These are phyloP conservation scores for Embidobia sp. DNA, from an alignment of 2,888 invertebrate genomes.

Conservation along the genomic window DNA sequence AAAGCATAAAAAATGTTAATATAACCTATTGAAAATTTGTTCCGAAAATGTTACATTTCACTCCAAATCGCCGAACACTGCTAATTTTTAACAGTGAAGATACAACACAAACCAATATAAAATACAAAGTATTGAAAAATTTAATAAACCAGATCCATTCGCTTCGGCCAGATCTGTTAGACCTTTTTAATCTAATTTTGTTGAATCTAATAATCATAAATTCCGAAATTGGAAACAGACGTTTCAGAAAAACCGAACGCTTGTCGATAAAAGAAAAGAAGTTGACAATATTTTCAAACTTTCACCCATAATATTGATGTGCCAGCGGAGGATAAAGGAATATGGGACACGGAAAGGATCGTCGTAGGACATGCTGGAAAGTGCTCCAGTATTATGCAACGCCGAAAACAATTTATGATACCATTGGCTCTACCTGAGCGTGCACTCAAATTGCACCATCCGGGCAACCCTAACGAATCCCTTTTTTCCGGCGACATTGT, in stretches of 20 bases:
- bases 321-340: slow-evolving; percentile 33
- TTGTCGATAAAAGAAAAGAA: slow-evolving; percentile 7
- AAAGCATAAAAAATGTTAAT: no score
- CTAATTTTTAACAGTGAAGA: no score
- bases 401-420: slow-evolving; percentile 44
- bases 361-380: slow-evolving; percentile 40
- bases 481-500: slow-evolving; percentile 59
- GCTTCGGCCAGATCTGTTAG: no score
- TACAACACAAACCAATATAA: no score
- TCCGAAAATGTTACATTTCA: no score
- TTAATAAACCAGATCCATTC: no score
- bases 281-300: slow-evolving; percentile 40
- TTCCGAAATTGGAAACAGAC: no score
- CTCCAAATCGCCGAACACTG: no score
- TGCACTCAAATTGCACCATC: slow-evolving; percentile 52
- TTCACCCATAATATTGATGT: slow-evolving; percentile 34
- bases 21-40: no score
- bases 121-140: no score
- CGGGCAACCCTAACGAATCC: slow-evolving; percentile 50
- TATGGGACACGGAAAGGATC: slow-evolving; percentile 39
- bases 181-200: no score
- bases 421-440: slow-evolving; percentile 38
- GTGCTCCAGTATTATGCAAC: slow-evolving; percentile 61
- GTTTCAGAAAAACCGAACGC: not conserved
- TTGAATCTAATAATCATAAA: no score